Evolutionary conservation across 2,113 vertebrate species (phyloP).

Genomic region (Megaceryle torquata): DNA sequence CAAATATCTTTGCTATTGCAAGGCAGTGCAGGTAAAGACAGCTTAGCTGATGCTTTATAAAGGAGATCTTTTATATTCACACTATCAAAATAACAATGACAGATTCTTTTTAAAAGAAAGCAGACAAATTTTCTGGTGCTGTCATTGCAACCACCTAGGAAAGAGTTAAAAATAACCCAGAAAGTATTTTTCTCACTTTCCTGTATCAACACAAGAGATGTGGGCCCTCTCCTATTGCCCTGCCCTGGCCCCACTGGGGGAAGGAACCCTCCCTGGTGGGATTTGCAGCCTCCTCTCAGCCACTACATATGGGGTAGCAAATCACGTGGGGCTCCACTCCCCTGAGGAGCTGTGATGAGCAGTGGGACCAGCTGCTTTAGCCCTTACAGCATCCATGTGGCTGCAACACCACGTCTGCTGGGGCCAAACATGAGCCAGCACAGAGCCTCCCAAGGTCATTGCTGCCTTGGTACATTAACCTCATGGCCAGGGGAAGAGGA

Average conservation of each 20-base stretch:
- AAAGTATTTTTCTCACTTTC: neutral
- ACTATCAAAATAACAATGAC: neutral
- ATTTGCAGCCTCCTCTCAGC: neutral
- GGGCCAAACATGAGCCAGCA: neutral
- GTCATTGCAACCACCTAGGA: neutral
- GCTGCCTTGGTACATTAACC: neutral
- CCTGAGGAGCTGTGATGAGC: neutral
- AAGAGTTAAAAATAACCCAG: accelerated
- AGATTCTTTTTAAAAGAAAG: neutral
- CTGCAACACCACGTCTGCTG: accelerated
- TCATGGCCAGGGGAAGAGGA: neutral
- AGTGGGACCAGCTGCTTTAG: neutral
- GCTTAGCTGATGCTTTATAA: neutral
- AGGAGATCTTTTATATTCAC: neutral
- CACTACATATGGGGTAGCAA: accelerated
- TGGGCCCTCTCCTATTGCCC: neutral
- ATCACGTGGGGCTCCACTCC: neutral
- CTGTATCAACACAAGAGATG: neutral
- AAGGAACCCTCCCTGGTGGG: neutral
- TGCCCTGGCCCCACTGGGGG: accelerated
- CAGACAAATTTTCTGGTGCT: neutral
- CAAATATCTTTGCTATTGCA: neutral
- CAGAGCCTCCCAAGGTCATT: neutral
- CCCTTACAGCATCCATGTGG: neutral
- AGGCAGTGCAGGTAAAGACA: neutral